phyloP scores from a whole-genome alignment of 2,888 invertebrate genomes.

The Sphinx pinastri region DNA sequence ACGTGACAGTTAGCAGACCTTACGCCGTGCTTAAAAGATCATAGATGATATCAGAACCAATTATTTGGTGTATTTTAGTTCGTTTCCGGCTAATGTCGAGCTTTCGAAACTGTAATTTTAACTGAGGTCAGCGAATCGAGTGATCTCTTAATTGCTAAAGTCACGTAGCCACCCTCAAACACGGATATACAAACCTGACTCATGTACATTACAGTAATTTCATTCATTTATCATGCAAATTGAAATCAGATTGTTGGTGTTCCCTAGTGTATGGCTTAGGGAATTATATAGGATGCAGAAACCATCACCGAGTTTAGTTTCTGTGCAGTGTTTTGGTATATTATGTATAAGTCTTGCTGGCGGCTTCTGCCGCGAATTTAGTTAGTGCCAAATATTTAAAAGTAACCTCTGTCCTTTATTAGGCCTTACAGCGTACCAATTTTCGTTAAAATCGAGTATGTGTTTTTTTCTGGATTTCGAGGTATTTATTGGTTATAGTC shows the following conservation, averaged over 20 bases:
- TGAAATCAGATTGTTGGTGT: background rate
- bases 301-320: background rate
- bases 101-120: background rate
- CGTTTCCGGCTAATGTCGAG: background rate
- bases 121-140: background rate
- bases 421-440: too few species aligned
- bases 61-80: background rate
- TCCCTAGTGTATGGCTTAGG: background rate
- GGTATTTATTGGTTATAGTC: too few species aligned
- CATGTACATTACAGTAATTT: background rate
- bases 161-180: background rate
- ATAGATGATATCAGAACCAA: background rate
- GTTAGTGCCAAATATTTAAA: too few species aligned
- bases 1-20: too few species aligned
- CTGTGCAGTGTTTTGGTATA: background rate
- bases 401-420: too few species aligned
- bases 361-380: too few species aligned
- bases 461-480: too few species aligned
- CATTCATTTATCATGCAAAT: background rate
- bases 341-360: too few species aligned
- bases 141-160: constrained; percentile 2
- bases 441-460: too few species aligned
- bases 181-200: background rate
- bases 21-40: background rate
- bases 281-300: background rate